phyloP scores from a whole-genome alignment of 2,888 invertebrate species.

The Drosophila kanekoi region DNA sequence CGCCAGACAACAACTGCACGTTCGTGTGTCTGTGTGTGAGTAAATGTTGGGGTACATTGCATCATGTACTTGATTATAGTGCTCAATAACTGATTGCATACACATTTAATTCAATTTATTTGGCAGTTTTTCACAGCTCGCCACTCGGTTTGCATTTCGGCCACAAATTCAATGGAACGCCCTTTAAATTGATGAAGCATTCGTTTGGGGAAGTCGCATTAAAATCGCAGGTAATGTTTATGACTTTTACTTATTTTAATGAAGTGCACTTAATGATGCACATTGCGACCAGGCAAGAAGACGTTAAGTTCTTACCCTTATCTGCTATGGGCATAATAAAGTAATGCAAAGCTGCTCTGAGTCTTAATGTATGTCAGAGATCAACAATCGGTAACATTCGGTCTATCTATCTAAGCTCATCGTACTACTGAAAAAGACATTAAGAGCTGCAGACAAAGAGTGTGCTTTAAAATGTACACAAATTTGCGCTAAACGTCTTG shows the following conservation, averaged over 20 bases:
- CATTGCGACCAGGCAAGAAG: neutral
- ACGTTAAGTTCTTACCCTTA: neutral
- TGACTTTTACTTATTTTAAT: conserved; percentile 27
- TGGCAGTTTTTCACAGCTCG: conserved; percentile 17
- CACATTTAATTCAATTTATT: conserved; percentile 70
- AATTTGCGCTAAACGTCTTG: no score
- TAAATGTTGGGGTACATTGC: conserved; percentile 1
- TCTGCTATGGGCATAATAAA: neutral
- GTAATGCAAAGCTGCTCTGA: neutral
- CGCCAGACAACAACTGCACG: conserved; percentile 4
- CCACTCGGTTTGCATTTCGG: conserved; percentile 20
- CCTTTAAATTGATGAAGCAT: conserved; percentile 36
- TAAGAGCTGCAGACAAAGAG: no score
- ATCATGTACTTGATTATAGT: conserved; percentile 31
- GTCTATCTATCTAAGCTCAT: no score
- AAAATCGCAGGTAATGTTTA: conserved; percentile 5
- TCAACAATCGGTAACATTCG: no score
- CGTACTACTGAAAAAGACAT: no score
- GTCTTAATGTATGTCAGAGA: no score
- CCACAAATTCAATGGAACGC: conserved; percentile 39
- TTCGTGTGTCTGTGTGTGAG: neutral
- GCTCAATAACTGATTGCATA: conserved; percentile 53
- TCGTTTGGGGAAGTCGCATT: conserved; percentile 19
- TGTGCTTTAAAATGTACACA: no score
- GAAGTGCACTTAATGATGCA: conserved; percentile 42